phyloP scores from a whole-genome alignment of 2,113 vertebrate species.

The Sinocyclocheilus rhinocerous region DNA sequence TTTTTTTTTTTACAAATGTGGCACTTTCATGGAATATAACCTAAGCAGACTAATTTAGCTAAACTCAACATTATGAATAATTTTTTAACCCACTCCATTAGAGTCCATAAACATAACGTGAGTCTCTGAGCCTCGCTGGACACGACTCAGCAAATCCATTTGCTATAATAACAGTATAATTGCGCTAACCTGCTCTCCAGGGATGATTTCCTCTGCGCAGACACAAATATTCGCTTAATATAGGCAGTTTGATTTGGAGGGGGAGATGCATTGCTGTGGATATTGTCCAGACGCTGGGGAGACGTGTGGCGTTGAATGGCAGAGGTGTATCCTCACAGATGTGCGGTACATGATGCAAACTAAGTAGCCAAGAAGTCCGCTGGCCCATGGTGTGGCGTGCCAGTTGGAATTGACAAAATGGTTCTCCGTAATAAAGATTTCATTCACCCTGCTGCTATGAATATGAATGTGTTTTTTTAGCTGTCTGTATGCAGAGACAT shows the following conservation, averaged over 20 bases:
- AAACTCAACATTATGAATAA: conserved; percentile 47
- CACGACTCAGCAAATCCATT: conserved; percentile 63
- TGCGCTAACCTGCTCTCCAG: conserved; percentile 53
- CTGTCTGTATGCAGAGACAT: conserved; percentile 56
- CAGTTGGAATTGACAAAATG: conserved; percentile 15
- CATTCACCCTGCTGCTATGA: conserved; percentile 49
- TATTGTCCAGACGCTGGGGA: conserved; percentile 53
- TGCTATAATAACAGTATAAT: conserved; percentile 64
- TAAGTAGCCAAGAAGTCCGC: conserved; percentile 23
- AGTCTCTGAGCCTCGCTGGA: conserved; percentile 56
- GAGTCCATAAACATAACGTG: conserved; percentile 53
- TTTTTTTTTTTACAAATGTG: background rate
- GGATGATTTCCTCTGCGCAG: conserved; percentile 56
- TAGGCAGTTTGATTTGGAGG: conserved; percentile 51
- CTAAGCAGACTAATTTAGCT: conserved; percentile 47
- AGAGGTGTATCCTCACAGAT: conserved; percentile 19
- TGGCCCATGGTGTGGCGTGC: background rate
- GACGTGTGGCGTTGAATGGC: conserved; percentile 34
- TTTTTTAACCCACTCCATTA: conserved; percentile 49
- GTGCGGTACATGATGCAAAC: conserved; percentile 16
- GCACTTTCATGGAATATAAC: conserved; percentile 47
- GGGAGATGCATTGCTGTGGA: conserved; percentile 49
- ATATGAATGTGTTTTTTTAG: conserved; percentile 57
- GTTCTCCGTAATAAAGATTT: conserved; percentile 22
- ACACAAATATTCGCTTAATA: conserved; percentile 60